Base-by-base conservation (phyloP, 2,113 vertebrate species). In the Andinoacara biseriatus region DNA sequence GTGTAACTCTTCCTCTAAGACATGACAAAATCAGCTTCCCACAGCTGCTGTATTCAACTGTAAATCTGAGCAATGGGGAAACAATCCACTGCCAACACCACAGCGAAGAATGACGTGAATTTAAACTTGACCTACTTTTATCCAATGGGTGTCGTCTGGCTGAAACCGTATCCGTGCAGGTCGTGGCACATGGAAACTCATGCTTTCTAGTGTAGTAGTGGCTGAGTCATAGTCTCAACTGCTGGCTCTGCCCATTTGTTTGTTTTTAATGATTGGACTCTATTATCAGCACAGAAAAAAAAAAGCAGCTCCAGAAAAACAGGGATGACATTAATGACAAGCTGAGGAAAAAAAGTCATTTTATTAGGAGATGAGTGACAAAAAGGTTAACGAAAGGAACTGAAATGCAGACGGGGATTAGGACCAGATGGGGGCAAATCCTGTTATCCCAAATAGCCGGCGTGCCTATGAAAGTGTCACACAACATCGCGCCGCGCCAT, bases 51-150 rank as follows among this genome's bases (percentile, higher is more conserved):
- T 0, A 1, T 43, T 58, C 5, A 6, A 24, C 83, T 79, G 65
- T 78, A 17, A 58, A 57, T 24, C 77, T 15, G 63, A 58, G 31
- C 49, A 86, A 6, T 10, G 58, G 77, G 35, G 52, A 57, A 80
- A 54, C 20, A 1, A 18, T 22, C 43, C 22, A 7, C 17, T 20
- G 61, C 11, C 33, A 24, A 78, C 33, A 61, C 74, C 85, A 52
- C 76, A 43, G 85, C 8, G n/a, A 38, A 65, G 81, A 56, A 78
- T 90, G 93, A 94, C 76, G 85, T 89, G 91, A 86, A 65, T 74
- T 54, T 86, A 58, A 90, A 86, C 77, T 91, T 95, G 96, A 95
- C 95, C 95, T 95, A 96, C 91, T 96, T 96, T 95, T 80, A 87
- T 59, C 94, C 93, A 94, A 94, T 95, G 86, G 91, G 81, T 84